Percentiles rank a stretch among this genome's conserved stretches.
These are phyloP conservation scores for Chaenogobius annularis DNA, from an alignment of 2,113 vertebrate genomes.

Conservation along the genomic window DNA sequence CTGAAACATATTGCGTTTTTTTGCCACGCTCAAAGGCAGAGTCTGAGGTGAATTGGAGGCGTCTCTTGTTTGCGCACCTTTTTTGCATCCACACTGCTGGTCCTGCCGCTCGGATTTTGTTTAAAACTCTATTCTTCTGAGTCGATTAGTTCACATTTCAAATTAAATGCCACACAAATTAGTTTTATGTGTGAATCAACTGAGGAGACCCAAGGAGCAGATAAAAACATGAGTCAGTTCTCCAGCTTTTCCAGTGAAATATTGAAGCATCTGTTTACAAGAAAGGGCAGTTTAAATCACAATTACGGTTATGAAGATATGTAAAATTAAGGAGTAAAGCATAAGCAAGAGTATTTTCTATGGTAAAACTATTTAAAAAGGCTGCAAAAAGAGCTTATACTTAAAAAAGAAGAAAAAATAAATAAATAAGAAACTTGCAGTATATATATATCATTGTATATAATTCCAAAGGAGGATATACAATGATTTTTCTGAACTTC, in stretches of 20 bases:
- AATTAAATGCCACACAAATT: too few species aligned
- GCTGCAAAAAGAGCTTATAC: background rate
- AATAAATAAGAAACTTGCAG: background rate
- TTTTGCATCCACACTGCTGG: background rate
- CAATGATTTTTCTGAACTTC: background rate
- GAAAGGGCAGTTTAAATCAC: background rate
- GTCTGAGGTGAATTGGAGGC: background rate
- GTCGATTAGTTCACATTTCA: too few species aligned
- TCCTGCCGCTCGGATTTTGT: background rate
- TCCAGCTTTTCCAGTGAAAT: background rate
- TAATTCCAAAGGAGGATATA: too few species aligned
- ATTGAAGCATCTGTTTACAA: background rate
- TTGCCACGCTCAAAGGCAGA: constrained; percentile 10
- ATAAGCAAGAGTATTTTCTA: background rate
- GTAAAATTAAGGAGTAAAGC: background rate
- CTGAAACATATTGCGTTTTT: constrained; percentile 7
- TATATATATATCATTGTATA: too few species aligned
- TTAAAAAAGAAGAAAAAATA: too few species aligned
- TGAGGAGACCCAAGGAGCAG: background rate
- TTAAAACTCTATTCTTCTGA: background rate
- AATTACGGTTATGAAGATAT: background rate
- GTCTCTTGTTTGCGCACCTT: background rate
- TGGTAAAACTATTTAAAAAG: background rate
- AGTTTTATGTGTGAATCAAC: too few species aligned
- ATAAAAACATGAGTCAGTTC: too few species aligned